Evolutionary conservation across 2,888 invertebrate genomes (phyloP).

Genomic region (Uloborus plumipes): DNA sequence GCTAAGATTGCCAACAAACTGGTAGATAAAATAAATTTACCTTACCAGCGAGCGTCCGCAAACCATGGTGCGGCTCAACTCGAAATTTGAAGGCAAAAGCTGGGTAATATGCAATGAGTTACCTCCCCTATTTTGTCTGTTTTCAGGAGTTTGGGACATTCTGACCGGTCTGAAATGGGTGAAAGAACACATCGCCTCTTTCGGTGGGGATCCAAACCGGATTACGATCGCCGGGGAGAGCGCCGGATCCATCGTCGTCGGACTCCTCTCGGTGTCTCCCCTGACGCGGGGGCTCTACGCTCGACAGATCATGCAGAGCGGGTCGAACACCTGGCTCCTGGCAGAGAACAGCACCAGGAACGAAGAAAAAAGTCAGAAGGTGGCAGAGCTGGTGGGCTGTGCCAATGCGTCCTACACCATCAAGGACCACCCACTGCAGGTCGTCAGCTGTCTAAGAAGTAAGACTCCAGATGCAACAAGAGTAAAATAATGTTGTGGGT

Average conservation of each 20-base stretch:
- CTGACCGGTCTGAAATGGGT: constrained; percentile 70
- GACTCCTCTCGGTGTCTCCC: constrained; percentile 62
- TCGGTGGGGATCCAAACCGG: constrained; percentile 68
- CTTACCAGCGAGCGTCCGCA: too few species aligned
- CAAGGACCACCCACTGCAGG: neutral
- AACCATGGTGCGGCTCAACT: too few species aligned
- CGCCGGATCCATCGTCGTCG: constrained; percentile 68
- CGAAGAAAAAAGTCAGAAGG: neutral
- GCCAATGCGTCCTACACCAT: constrained; percentile 5
- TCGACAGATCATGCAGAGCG: constrained; percentile 68
- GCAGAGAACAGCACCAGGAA: neutral
- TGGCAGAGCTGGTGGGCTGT: constrained; percentile 37
- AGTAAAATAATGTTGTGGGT: too few species aligned
- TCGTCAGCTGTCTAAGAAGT: constrained; percentile 63
- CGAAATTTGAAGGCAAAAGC: too few species aligned
- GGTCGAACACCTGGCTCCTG: constrained; percentile 58
- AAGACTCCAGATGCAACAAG: too few species aligned
- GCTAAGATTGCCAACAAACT: too few species aligned
- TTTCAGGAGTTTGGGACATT: too few species aligned
- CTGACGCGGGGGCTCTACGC: constrained; percentile 65
- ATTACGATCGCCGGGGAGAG: constrained; percentile 70
- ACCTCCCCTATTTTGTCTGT: too few species aligned
- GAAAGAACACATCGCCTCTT: constrained; percentile 66
- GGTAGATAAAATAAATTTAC: too few species aligned
- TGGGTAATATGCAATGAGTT: too few species aligned